Base-by-base conservation (phyloP, 2,888 invertebrate species). In the Sphecodes monilicornis region DNA sequence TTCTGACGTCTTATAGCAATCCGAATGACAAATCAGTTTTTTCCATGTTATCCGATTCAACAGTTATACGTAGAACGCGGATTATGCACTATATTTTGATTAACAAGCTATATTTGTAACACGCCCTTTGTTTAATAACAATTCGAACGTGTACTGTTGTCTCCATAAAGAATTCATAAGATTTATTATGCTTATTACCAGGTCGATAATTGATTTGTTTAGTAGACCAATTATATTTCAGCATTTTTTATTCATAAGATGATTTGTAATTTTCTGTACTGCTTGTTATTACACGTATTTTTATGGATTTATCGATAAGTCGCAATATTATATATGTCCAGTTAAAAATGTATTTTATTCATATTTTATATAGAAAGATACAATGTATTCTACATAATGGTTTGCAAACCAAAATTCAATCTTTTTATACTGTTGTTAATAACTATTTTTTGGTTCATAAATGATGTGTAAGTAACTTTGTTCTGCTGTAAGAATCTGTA, bases 161-260 rank as follows among this genome's bases (percentile, higher is more conserved):
- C 16, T 66, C 10, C 13, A 26, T 82, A 75, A 82, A 57, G 11
- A 22, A 57, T 78, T 76, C 57, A 18, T 11, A 2, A 29, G 3
- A 70, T 60, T 29, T 43, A 11, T 39, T 46, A 1, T 4, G 6
- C 66, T 8, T 16, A 76, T 78, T 32, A 26, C 29, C 13, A 66
- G 43, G 54, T 74, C 29, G 29, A 39, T 10, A 11, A 57, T 2
- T 26, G 6, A 39, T 43, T 54, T 41, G 5, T 71, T 22, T 54
- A 36, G 11, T 66, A 16, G 29, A 3, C 16, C 29, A 60, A 60
- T 60, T 60, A 60, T n/a, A 60, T 60, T 60, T 16, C 60, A 29
- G 60, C 29, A 36, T 32, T 36, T 66, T 10, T 66, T 66, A 66
- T 66, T 66, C 8, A 36, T 36, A 36, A 66, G 10, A 4, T 66